Percentiles rank a stretch among this genome's conserved stretches.
Evolutionary conservation across 2,888 invertebrate species (phyloP).

Genomic region (Orthosia incerta): DNA sequence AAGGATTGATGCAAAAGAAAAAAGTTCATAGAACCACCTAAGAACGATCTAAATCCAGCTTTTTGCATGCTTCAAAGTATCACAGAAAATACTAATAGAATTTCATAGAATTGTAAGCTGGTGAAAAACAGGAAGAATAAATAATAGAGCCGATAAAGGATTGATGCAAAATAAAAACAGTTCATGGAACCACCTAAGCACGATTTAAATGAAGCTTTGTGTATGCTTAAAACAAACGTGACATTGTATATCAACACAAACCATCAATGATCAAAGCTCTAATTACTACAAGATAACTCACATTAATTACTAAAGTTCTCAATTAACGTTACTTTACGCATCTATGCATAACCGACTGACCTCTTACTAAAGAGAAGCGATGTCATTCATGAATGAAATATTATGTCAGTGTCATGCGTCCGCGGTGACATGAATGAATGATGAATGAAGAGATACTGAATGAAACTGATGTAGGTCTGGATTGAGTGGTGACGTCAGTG

Average conservation of each 20-base stretch:
- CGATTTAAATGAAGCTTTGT: neutral
- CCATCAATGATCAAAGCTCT: constrained; percentile 23
- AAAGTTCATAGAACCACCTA: neutral
- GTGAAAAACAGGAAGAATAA: neutral
- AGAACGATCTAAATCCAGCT: neutral
- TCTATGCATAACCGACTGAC: constrained; percentile 49
- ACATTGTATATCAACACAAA: neutral
- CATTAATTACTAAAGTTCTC: constrained; percentile 31
- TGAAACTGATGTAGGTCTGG: constrained; percentile 22
- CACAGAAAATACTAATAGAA: too few relatives aligned
- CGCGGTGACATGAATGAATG: constrained; percentile 53
- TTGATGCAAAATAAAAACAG: too few relatives aligned
- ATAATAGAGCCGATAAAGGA: neutral
- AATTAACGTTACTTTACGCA: constrained; percentile 43
- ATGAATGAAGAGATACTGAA: constrained; percentile 45
- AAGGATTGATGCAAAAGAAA: neutral
- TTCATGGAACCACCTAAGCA: neutral
- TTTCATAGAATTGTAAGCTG: too few relatives aligned
- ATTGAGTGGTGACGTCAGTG: constrained; percentile 14
- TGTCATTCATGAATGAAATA: constrained; percentile 60
- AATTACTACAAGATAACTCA: constrained; percentile 28
- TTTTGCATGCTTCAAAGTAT: neutral
- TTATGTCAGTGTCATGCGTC: constrained; percentile 51
- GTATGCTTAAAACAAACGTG: too few relatives aligned
- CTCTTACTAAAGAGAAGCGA: constrained; percentile 51